Base-by-base conservation (phyloP, 2,113 vertebrate species). In the Macroglossus sobrinus region DNA sequence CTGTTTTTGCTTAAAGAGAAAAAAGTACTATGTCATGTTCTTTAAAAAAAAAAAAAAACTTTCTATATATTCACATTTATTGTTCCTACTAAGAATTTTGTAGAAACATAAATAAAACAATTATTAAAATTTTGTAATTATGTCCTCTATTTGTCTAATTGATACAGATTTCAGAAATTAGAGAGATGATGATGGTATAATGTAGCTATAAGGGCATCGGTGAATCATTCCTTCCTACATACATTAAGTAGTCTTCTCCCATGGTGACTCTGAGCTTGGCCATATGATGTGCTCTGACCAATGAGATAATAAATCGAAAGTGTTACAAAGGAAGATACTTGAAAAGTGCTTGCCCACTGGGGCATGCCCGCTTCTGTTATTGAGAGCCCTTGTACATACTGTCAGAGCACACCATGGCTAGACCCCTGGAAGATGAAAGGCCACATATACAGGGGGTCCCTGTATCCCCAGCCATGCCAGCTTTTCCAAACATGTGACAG, bases 1-100 rank as follows among this genome's bases (percentile, higher is more conserved):
- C 84, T 94, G 47, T 10, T 71, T 93, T 89, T 89, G 43, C 40
- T 82, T 82, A 57, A 94, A 69, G 45, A 43, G 13, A 35, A 72
- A 47, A 24, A 63, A 43, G 2, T 15, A 66, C 11, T 28, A 59
- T 61, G 57, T 11, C 33, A 26, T 30, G 24, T 4, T 59, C 47
- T 53, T 57, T 84, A 63, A 84, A 21, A 88, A 92, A 59, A 59
- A 22, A 57, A 93, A 91, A 59, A 21, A 61, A 45, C 13, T 84
- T 88, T 91, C 61, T 64, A 22, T 87, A 74, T 55, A 64, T 66
- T 87, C 9, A 63, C 21, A 5, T 86, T 69, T 84, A 88, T 82
- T 91, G 47, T 91, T 33, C 33, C 26, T 74, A 43, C 85, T 28
- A 80, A 22, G 12, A 89, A 82, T 38, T 93, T 82, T 45, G 13